phyloP scores from a whole-genome alignment of 2,888 invertebrate species.

The Heliconius sara region DNA sequence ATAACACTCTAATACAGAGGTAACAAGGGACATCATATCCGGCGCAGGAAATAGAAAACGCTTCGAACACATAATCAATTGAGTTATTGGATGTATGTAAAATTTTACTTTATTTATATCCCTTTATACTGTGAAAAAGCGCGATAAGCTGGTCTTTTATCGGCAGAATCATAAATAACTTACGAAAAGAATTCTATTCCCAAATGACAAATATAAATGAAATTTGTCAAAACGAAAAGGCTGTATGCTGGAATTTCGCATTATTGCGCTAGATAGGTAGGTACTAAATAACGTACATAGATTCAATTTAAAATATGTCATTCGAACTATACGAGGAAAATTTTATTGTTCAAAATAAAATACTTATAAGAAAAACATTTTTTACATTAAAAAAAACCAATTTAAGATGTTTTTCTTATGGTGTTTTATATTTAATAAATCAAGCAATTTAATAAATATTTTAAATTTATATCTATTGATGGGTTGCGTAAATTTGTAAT shows the following conservation, averaged over 20 bases:
- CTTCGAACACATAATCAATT: constrained; percentile 24
- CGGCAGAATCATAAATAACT: neutral
- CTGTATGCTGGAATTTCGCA: no score
- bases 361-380: no score
- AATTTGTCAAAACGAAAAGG: neutral
- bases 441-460: no score
- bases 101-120: constrained; percentile 12
- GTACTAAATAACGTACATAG: neutral
- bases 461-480: no score
- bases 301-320: neutral
- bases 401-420: no score
- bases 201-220: neutral
- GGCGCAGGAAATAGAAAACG: constrained; percentile 41
- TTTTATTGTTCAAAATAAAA: no score
- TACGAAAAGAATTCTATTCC: neutral
- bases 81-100: constrained; percentile 22
- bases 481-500: no score
- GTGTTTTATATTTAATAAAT: no score
- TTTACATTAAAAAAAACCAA: no score
- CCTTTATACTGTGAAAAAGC: neutral
- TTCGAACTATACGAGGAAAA: no score
- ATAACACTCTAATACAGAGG: constrained; percentile 25
- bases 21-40: constrained; percentile 39
- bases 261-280: neutral
- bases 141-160: neutral